Evolutionary conservation across 2,888 invertebrate species (phyloP).

Genomic region (Sphaeridia pumilis): DNA sequence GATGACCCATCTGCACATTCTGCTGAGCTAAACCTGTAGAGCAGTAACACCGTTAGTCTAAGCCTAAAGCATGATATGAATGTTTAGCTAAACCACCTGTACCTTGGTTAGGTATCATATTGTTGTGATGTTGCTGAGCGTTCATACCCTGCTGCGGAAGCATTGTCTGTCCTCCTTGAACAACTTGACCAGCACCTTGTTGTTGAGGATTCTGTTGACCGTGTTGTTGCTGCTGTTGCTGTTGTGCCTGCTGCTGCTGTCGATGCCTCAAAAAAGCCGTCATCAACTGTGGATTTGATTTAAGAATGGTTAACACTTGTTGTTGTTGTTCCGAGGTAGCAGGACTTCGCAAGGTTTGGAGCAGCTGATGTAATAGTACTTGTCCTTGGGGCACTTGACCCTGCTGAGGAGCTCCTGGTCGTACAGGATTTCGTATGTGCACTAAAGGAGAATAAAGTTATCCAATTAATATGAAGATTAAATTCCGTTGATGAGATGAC

Average conservation of each 20-base stretch:
- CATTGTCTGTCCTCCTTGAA: conserved; percentile 25
- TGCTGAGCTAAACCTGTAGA: conserved; percentile 27
- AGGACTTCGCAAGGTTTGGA: conserved; percentile 80
- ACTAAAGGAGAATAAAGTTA: neutral
- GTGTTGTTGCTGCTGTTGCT: conserved; percentile 32
- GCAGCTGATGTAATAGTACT: conserved; percentile 57
- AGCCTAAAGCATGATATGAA: neutral
- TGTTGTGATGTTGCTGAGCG: conserved; percentile 35
- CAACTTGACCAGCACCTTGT: conserved; percentile 24
- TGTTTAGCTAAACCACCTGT: neutral
- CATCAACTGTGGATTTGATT: conserved; percentile 89
- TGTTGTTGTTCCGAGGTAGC: conserved; percentile 84
- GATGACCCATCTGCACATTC: conserved; percentile 30
- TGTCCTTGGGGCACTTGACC: conserved; percentile 30
- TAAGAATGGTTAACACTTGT: conserved; percentile 75
- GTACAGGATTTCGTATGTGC: conserved; percentile 33
- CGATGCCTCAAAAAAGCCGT: conserved; percentile 86
- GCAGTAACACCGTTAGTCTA: too few species aligned
- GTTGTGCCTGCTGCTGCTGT: conserved; percentile 44
- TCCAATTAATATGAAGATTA: neutral
- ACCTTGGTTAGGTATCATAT: conserved; percentile 31
- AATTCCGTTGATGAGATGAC: neutral
- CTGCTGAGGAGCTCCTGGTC: conserved; percentile 35
- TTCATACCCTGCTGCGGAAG: conserved; percentile 37
- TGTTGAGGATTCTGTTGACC: conserved; percentile 38